phyloP scores from a whole-genome alignment of 2,888 invertebrate genomes.

The Polylopha cassiicola region DNA sequence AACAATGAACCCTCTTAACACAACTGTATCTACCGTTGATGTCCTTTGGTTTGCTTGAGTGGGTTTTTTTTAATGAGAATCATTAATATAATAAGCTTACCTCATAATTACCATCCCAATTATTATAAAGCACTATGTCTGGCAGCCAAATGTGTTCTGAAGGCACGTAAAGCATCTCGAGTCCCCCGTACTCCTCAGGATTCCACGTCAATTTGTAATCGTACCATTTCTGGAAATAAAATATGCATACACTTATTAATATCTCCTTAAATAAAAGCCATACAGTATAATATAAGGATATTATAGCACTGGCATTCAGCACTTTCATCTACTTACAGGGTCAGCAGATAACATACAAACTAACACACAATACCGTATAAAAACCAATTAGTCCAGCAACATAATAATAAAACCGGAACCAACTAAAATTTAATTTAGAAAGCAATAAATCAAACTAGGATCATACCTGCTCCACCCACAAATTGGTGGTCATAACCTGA shows the following conservation, averaged over 20 bases:
- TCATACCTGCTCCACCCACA: slow-evolving; percentile 94
- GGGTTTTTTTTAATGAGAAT: not conserved
- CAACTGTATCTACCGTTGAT: too few relatives aligned
- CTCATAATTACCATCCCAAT: slow-evolving; percentile 95
- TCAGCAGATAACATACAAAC: too few relatives aligned
- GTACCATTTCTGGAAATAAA: slow-evolving; percentile 86
- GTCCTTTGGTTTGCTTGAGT: too few relatives aligned
- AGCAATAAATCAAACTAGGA: not conserved
- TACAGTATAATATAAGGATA: too few relatives aligned
- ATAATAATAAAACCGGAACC: not conserved
- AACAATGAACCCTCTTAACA: too few relatives aligned
- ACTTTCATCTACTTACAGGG: too few relatives aligned
- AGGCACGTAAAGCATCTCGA: slow-evolving; percentile 94
- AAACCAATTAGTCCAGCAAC: not conserved
- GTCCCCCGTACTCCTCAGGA: slow-evolving; percentile 92
- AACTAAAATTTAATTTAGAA: slow-evolving; percentile 1
- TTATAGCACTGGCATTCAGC: not conserved
- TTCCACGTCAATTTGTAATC: slow-evolving; percentile 94
- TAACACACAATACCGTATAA: too few relatives aligned
- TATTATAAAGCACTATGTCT: slow-evolving; percentile 95
- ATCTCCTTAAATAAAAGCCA: too few relatives aligned
- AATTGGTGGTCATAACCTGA: slow-evolving; percentile 95
- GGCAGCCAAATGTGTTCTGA: slow-evolving; percentile 98
- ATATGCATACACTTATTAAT: too few relatives aligned
- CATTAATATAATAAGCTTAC: slow-evolving; percentile 47